Evolutionary conservation across 2,888 invertebrate species (phyloP).

Genomic region (Lasioglossum villosulum): DNA sequence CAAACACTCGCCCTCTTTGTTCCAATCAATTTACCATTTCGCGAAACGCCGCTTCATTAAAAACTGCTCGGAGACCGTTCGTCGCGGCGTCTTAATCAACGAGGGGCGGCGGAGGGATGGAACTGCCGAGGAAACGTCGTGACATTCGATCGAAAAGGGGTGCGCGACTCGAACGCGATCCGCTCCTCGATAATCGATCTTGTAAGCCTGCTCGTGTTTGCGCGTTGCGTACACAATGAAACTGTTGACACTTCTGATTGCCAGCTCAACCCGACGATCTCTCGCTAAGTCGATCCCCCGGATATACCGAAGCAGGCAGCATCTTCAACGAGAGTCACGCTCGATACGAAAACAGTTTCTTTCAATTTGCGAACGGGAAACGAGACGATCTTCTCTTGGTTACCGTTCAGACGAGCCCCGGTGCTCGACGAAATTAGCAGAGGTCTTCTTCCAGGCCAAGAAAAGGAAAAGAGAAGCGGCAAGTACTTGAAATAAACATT

Average conservation of each 20-base stretch:
- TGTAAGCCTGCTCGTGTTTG: not conserved
- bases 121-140: not conserved
- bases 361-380: not conserved
- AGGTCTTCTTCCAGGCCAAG: not conserved
- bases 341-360: not conserved
- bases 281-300: not conserved
- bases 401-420: not conserved
- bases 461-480: not conserved
- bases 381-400: not conserved
- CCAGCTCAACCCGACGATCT: slow-evolving; percentile 11
- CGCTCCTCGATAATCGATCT: not conserved
- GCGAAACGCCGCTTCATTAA: not conserved
- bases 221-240: slow-evolving; percentile 11
- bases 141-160: not conserved
- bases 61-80: not conserved
- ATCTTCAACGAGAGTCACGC: not conserved
- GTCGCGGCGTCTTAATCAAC: slow-evolving; percentile 10
- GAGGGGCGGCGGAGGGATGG: not conserved
- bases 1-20: not conserved
- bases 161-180: not conserved
- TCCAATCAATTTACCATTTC: slow-evolving; percentile 17
- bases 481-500: not conserved
- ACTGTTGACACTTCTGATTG: slow-evolving; percentile 26
- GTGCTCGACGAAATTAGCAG: not conserved
- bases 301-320: not conserved